Percentiles rank a stretch among this genome's conserved stretches.
Conservation (phyloP, 2,888 invertebrate genomes). For the Mythimna vitellina region DNA sequence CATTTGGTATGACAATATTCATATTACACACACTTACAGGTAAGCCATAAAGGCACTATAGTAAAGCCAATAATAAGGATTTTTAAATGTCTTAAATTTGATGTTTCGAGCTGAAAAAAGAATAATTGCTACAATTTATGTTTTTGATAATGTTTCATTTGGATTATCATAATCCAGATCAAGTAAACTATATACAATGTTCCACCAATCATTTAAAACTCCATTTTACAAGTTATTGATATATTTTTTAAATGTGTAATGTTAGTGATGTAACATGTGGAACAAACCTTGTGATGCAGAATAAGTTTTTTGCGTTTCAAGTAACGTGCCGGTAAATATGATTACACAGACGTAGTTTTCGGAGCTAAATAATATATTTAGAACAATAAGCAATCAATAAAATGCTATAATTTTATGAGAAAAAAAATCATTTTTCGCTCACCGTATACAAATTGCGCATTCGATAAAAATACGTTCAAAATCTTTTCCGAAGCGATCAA, state of each 20-base stretch:
- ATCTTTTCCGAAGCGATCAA: neutral
- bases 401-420: neutral
- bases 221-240: neutral
- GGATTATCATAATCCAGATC: too few relatives aligned
- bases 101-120: too few relatives aligned
- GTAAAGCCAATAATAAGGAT: too few relatives aligned
- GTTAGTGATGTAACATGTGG: conserved; percentile 34
- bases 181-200: neutral
- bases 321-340: neutral
- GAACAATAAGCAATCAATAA: neutral
- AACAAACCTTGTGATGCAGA: neutral
- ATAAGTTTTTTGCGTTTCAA: neutral
- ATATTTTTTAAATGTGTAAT: neutral
- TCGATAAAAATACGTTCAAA: neutral
- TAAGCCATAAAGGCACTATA: too few relatives aligned
- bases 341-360: neutral
- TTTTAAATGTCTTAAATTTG: too few relatives aligned
- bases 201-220: neutral
- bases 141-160: too few relatives aligned
- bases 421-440: conserved; percentile 13
- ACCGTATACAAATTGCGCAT: conserved; percentile 4
- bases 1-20: too few relatives aligned
- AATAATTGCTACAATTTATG: too few relatives aligned
- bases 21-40: too few relatives aligned
- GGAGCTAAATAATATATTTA: neutral